Evolutionary conservation across 2,888 invertebrate species (phyloP).

Genomic region (Parnassius apollo): DNA sequence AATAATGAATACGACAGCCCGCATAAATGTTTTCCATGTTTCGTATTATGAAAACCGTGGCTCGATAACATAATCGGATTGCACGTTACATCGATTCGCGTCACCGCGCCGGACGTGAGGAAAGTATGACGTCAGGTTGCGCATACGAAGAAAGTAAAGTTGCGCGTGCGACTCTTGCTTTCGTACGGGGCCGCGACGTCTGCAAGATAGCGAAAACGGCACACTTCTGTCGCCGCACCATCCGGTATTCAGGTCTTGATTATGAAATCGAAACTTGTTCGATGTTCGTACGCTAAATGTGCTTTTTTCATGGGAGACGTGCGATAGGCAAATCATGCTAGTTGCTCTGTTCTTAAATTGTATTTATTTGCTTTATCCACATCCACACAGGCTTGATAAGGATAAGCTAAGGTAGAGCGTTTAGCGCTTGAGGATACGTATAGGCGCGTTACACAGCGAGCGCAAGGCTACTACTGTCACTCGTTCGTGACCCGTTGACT

Average conservation of each 20-base stretch:
- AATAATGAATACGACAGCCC: conserved; percentile 31
- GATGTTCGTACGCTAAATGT: conserved; percentile 43
- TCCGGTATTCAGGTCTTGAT: conserved; percentile 71
- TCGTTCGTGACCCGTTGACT: conserved; percentile 78
- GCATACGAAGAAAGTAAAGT: conserved; percentile 73
- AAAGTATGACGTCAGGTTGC: conserved; percentile 74
- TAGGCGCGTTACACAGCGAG: conserved; percentile 53
- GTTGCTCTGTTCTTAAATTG: no score
- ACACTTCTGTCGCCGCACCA: conserved; percentile 64
- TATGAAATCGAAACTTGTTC: conserved; percentile 70
- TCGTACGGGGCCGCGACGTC: conserved; percentile 68
- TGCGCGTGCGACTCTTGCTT: conserved; percentile 76
- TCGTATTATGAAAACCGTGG: conserved; percentile 28
- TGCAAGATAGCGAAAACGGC: conserved; percentile 78
- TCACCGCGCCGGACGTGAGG: conserved; percentile 66
- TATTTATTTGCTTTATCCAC: no score
- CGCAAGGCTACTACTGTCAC: conserved; percentile 75
- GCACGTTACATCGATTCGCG: conserved; percentile 66
- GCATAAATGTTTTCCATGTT: conserved; percentile 28
- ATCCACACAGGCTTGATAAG: not conserved
- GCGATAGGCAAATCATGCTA: no score
- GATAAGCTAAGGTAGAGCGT: conserved; percentile 32
- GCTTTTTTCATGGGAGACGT: conserved; percentile 36
- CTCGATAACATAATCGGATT: conserved; percentile 39
- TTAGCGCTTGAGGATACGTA: conserved; percentile 55